A percentile compares a stretch with the other conserved stretches of the same genome.
phyloP scores from a whole-genome alignment of 37 sponge, comb jelly and placozoan species.

The Cladorhizidae sp. region DNA sequence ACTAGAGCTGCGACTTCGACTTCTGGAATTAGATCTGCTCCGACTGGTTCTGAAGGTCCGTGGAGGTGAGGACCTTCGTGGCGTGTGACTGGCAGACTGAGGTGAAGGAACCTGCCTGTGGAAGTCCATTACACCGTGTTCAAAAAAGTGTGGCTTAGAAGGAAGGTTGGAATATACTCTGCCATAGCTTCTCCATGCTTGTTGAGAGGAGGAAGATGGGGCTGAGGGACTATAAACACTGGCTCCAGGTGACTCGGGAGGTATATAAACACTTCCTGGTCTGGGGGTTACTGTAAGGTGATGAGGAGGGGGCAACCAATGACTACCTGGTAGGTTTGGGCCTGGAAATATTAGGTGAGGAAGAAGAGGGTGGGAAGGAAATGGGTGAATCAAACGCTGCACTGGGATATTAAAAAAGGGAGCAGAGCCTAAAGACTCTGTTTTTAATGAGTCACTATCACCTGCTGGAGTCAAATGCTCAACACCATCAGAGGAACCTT shows the following conservation, averaged over 20 bases:
- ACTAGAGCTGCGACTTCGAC: constrained; percentile 2
- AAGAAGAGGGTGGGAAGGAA: constrained; percentile 1
- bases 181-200: neutral
- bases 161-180: neutral
- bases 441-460: neutral
- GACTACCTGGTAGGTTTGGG: neutral
- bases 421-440: too few species aligned
- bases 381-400: neutral
- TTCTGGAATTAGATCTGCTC: neutral
- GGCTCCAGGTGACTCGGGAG: neutral
- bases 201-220: neutral
- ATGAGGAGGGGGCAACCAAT: constrained; percentile 17
- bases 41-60: neutral
- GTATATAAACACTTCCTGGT: too few species aligned
- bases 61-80: neutral
- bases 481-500: neutral
- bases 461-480: neutral
- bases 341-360: neutral
- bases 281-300: neutral
- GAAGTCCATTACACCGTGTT: neutral
- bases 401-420: too few species aligned
- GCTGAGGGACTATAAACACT: neutral
- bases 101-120: neutral
- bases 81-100: neutral
- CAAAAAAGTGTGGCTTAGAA: neutral